phyloP scores from a whole-genome alignment of 2,797 vertebrate species.

The Cynopterus sphinx region DNA sequence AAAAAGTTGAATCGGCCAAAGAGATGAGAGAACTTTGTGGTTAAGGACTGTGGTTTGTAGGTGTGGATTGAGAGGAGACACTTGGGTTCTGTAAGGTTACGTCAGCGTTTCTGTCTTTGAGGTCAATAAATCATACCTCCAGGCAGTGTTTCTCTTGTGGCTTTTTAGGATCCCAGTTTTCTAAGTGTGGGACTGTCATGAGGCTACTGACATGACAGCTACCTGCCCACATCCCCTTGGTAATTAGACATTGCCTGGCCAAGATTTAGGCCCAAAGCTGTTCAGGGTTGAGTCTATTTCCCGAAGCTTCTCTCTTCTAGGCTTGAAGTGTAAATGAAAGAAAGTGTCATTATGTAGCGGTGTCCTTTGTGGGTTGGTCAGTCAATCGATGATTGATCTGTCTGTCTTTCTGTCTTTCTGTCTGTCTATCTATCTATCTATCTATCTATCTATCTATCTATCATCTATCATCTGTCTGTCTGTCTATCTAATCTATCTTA shows the following conservation, averaged over 20 bases:
- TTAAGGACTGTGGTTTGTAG: slow-evolving; percentile 43
- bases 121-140: slow-evolving; percentile 6
- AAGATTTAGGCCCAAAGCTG: background rate
- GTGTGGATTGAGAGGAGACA: background rate
- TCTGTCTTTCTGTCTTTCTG: background rate
- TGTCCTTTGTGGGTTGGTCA: background rate
- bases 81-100: background rate
- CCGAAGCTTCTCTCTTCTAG: background rate
- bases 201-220: background rate
- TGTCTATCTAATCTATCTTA: background rate
- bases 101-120: background rate
- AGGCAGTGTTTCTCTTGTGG: background rate
- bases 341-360: background rate
- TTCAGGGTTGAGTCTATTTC: background rate
- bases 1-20: slow-evolving; percentile 13
- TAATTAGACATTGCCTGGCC: background rate
- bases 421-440: background rate
- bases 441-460: background rate
- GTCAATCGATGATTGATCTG: too few species aligned
- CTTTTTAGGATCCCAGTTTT: slow-evolving; percentile 4
- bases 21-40: background rate
- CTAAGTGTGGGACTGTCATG: background rate
- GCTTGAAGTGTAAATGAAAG: background rate
- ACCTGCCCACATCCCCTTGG: background rate
- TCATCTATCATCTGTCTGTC: background rate